Percentiles rank a stretch among this genome's conserved stretches.
phyloP scores from a whole-genome alignment of 2,797 vertebrate genomes.

The Sebastes nivosus region DNA sequence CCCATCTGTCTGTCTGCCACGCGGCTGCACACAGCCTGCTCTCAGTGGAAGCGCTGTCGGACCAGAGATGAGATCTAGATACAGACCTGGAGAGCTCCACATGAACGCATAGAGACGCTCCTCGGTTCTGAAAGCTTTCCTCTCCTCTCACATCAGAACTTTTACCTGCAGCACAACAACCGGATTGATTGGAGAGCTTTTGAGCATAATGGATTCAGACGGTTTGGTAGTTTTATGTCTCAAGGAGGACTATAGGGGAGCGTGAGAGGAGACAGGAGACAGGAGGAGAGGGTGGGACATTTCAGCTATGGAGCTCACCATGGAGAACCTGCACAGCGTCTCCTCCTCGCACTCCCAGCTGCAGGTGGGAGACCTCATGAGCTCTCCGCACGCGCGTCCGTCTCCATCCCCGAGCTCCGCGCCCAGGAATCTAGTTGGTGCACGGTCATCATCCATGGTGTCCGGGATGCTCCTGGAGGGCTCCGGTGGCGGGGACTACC shows the following conservation, averaged over 20 bases:
- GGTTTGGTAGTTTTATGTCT: constrained; percentile 78
- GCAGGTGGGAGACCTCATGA: constrained; percentile 90
- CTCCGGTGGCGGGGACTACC: constrained; percentile 85
- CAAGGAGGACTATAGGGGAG: constrained; percentile 56
- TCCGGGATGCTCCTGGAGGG: constrained; percentile 94
- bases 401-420: constrained; percentile 85
- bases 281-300: constrained; percentile 70
- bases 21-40: constrained; percentile 63
- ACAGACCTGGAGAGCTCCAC: constrained; percentile 63
- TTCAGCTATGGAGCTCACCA: constrained; percentile 92
- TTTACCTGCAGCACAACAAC: constrained; percentile 45
- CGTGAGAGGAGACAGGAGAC: constrained; percentile 70
- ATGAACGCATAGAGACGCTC: constrained; percentile 38
- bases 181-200: constrained; percentile 73
- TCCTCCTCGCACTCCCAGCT: constrained; percentile 82
- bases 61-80: constrained; percentile 73
- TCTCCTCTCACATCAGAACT: constrained; percentile 46
- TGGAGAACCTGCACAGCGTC: constrained; percentile 93
- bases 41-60: constrained; percentile 80
- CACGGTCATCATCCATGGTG: constrained; percentile 90
- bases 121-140: constrained; percentile 16
- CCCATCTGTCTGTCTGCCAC: constrained; percentile 59
- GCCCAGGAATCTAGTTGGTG: constrained; percentile 88
- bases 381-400: constrained; percentile 88
- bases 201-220: constrained; percentile 85